Conservation (phyloP, 2,797 vertebrate species). For the Etheostoma nigrum region DNA sequence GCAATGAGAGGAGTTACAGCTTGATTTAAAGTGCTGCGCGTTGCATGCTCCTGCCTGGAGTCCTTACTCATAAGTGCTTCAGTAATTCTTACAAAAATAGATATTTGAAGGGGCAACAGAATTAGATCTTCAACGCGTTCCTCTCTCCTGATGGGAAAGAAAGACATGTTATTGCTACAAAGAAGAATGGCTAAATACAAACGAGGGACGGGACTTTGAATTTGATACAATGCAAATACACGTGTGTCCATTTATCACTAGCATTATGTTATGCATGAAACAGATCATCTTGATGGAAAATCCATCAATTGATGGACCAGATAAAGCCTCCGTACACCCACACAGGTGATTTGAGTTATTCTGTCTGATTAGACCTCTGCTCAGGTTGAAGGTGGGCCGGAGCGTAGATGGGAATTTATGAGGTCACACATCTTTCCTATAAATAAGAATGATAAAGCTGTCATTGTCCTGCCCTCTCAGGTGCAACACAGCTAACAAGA, state of each 20-base stretch:
- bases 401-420: too few relatives aligned
- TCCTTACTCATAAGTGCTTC: slow-evolving; percentile 59
- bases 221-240: background rate
- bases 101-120: slow-evolving; percentile 64
- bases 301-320: background rate
- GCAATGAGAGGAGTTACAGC: slow-evolving; percentile 44
- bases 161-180: slow-evolving; percentile 78
- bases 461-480: too few relatives aligned
- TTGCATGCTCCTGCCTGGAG: slow-evolving; percentile 39
- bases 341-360: too few relatives aligned
- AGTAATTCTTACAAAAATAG: slow-evolving; percentile 79
- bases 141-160: slow-evolving; percentile 39
- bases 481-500: too few relatives aligned
- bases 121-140: slow-evolving; percentile 28
- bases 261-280: background rate
- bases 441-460: too few relatives aligned
- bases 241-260: background rate
- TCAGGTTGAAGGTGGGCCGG: too few relatives aligned
- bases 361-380: too few relatives aligned
- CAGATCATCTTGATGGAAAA: background rate
- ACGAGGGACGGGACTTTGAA: slow-evolving; percentile 22
- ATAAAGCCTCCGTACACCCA: too few relatives aligned
- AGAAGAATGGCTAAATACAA: slow-evolving; percentile 32
- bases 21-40: slow-evolving; percentile 70
- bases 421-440: too few relatives aligned